These are phyloP conservation scores for Elgaria multicarinata DNA, from an alignment of 2,113 vertebrate species.

Conservation along the genomic window DNA sequence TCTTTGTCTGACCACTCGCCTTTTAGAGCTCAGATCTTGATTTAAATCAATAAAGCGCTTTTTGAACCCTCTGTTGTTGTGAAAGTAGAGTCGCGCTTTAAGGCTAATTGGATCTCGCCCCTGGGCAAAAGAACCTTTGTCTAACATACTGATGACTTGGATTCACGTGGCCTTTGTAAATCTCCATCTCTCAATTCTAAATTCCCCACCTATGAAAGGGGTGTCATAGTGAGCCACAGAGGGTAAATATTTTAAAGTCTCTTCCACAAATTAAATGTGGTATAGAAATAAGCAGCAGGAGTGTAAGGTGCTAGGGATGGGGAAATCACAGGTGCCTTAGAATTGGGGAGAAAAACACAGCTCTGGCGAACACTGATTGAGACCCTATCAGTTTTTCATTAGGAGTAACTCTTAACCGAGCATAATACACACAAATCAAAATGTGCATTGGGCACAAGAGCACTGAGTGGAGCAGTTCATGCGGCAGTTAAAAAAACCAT, in stretches of 20 bases:
- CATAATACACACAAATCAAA: no score
- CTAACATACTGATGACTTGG: background rate
- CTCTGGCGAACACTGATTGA: background rate
- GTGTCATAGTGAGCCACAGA: background rate
- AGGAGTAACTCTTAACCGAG: background rate
- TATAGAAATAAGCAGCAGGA: background rate
- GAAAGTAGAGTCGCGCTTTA: no score
- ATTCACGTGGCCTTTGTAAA: background rate
- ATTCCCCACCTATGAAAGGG: background rate
- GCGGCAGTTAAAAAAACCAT: background rate
- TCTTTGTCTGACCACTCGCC: no score
- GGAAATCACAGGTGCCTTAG: background rate
- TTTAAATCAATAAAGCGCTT: no score
- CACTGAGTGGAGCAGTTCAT: background rate
- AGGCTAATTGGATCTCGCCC: no score
- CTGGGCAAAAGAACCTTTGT: no score
- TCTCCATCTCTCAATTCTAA: background rate
- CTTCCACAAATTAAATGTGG: background rate
- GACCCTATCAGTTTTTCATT: background rate
- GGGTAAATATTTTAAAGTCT: background rate
- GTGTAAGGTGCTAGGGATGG: background rate
- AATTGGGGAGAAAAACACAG: background rate
- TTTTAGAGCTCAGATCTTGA: no score
- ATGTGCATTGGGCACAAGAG: background rate
- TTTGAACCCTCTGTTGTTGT: no score